Evolutionary conservation across 2,888 invertebrate species (phyloP).

Genomic region (Altica lythri): DNA sequence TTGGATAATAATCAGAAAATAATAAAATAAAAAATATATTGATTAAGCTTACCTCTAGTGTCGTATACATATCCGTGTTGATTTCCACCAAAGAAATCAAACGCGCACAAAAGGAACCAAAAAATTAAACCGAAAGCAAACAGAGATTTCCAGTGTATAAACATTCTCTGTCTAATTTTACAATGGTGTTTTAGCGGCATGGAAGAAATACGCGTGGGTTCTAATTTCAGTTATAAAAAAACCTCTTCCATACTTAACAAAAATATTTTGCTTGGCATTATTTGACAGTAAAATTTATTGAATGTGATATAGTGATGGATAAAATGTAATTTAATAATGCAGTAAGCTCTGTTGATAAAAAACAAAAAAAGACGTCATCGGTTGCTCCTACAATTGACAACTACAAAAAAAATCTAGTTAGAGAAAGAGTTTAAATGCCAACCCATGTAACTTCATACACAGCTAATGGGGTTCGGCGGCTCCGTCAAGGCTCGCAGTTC

Average conservation of each 20-base stretch:
- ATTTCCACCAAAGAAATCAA: conserved; percentile 41
- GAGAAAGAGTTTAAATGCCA: too few relatives aligned
- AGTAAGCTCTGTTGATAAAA: too few relatives aligned
- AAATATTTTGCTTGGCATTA: conserved; percentile 1
- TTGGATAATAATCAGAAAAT: too few relatives aligned
- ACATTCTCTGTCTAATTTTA: conserved; percentile 35
- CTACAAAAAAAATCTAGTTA: too few relatives aligned
- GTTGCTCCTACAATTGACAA: too few relatives aligned
- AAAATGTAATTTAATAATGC: too few relatives aligned
- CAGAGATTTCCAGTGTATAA: conserved; percentile 47
- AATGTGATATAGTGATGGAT: too few relatives aligned
- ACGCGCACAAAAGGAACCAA: conserved; percentile 46
- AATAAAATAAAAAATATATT: background rate
- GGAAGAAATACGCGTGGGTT: background rate
- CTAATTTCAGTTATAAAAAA: background rate
- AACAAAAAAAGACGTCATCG: too few relatives aligned
- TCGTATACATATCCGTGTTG: conserved; percentile 17
- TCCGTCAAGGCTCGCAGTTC: too few relatives aligned
- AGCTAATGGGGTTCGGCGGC: too few relatives aligned
- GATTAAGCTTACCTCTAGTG: conserved; percentile 16
- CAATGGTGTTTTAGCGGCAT: conserved; percentile 6
- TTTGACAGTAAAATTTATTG: background rate
- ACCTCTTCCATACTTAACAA: background rate
- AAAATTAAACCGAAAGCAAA: conserved; percentile 47
- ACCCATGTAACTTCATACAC: too few relatives aligned